Percentiles rank a stretch among this genome's conserved stretches.
phyloP scores from a whole-genome alignment of 1,140 invertebrate genomes.

The Armadillidium nasatum region DNA sequence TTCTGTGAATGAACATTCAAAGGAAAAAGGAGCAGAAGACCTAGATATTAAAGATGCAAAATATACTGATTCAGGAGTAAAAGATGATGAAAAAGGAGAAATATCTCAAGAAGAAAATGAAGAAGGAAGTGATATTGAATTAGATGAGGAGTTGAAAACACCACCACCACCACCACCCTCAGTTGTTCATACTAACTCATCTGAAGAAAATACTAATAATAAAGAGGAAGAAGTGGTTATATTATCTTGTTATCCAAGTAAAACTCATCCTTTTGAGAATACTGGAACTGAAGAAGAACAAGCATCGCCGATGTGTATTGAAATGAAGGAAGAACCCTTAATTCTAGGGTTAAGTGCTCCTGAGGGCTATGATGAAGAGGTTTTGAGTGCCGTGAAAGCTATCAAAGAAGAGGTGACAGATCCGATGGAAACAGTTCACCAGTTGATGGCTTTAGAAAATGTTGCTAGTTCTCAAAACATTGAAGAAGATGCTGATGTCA shows the following conservation, averaged over 20 bases:
- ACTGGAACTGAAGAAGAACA: too few relatives aligned
- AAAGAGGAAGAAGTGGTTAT: neutral
- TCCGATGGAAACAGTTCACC: neutral
- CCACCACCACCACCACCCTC: neutral
- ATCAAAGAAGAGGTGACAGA: conserved; percentile 1
- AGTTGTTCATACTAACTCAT: neutral
- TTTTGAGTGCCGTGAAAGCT: neutral
- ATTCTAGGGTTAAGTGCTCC: neutral
- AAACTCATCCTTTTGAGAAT: neutral
- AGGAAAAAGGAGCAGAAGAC: neutral
- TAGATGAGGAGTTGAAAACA: neutral
- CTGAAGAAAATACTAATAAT: neutral
- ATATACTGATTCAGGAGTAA: neutral
- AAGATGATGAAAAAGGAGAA: neutral
- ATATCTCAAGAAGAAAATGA: conserved; percentile 1
- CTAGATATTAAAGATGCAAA: neutral
- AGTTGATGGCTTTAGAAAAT: neutral
- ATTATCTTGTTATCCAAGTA: neutral
- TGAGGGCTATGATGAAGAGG: neutral
- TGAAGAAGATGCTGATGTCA: conserved; percentile 4
- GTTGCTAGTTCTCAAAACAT: neutral
- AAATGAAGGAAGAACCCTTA: neutral
- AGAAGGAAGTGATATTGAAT: neutral
- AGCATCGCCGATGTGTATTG: neutral
- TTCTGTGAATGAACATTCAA: neutral